Base-by-base conservation (phyloP, 2,797 vertebrate genomes). In the Bucorvus abyssinicus region DNA sequence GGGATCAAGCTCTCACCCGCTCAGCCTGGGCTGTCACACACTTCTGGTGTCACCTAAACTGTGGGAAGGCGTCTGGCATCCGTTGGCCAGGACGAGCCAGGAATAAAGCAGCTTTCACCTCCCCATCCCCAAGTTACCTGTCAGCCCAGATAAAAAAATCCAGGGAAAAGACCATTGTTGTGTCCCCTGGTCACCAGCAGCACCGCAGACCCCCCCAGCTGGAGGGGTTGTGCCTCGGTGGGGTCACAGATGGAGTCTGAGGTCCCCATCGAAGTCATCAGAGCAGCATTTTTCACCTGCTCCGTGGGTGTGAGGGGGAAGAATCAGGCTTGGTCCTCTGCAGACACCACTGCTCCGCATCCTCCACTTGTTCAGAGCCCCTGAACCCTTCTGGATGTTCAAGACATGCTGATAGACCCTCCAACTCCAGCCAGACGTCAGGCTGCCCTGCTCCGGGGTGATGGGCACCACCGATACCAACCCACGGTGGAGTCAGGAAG, bases 391-490 rank as follows among this genome's bases (percentile, higher is more conserved):
- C 22, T 26, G 2, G 64, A 14, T 9, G 7, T 59, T 34, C 38
- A 26, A 4, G 21, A 14, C 0, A 0, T 18, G 27, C 29, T 20
- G 57, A 40, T 4, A 45, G 30, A 30, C n/a, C 27, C 8, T 3
- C 14, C 2, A 0, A 8, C 44, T 84, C 24, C 26, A 32, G 40
- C 22, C 11, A 7, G 20, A 12, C 1, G 0, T 27, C 56, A 36
- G 20, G 26, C 47, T 78, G 60, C 26, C 44, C 32, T 20, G 22
- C 32, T 44, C 40, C 1, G 0, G 32, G 32, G 21, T 14, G 55
- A 27, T 29, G 27, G 38, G 38, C 32, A 23, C 15, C 18, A 32
- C 11, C 0, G 1, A 21, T 20, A 49, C 2, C 75, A 52, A 38
- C 44, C 49, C 53, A 14, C 1, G 10, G 21, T 6, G 20, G 10